Evolutionary conservation across 2,888 invertebrate species (phyloP).

Genomic region (Hyposoter dolosus): DNA sequence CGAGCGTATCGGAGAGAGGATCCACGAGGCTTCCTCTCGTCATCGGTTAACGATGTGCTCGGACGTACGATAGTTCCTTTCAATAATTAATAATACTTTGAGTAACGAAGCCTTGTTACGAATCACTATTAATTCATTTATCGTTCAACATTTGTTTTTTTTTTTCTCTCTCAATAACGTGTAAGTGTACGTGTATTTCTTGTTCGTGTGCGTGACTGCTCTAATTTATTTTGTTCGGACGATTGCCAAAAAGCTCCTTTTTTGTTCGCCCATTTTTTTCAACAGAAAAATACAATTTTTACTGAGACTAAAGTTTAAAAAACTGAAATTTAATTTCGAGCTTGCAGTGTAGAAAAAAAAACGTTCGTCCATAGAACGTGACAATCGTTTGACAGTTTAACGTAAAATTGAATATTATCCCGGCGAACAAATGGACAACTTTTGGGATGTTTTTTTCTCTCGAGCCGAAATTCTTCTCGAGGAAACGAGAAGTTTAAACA

Average conservation of each 20-base stretch:
- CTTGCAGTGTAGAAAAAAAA: background rate
- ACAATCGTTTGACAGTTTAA: background rate
- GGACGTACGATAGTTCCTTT: constrained; percentile 23
- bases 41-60: constrained; percentile 38
- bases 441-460: constrained; percentile 56
- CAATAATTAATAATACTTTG: constrained; percentile 58
- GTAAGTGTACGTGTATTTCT: constrained; percentile 15
- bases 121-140: constrained; percentile 40
- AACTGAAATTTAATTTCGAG: no score
- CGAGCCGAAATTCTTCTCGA: constrained; percentile 30
- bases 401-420: background rate
- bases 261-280: constrained; percentile 42
- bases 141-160: background rate
- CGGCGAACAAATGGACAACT: constrained; percentile 61
- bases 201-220: constrained; percentile 62
- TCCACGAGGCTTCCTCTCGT: constrained; percentile 68
- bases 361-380: background rate
- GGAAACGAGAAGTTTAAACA: constrained; percentile 48
- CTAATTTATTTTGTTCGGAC: constrained; percentile 44
- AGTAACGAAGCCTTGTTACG: constrained; percentile 54
- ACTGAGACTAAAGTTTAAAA: no score
- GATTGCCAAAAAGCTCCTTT: constrained; percentile 29
- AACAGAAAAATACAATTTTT: background rate
- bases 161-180: constrained; percentile 26
- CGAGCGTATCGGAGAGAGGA: constrained; percentile 13